Evolutionary conservation across 1,140 invertebrate species (phyloP).

Genomic region (Drosophila nigromelanica): DNA sequence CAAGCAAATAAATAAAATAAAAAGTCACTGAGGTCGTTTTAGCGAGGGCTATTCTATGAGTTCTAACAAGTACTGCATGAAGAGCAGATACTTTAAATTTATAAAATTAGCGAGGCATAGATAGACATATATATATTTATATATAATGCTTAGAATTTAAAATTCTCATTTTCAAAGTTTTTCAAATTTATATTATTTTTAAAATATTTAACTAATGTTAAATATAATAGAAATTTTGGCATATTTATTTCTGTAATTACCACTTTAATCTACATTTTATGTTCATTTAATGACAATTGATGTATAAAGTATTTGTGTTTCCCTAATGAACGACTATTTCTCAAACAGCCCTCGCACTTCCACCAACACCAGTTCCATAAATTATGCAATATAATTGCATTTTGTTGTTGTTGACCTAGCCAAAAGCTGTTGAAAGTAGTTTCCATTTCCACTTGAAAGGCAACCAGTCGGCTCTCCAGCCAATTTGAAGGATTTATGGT

Average conservation of each 20-base stretch:
- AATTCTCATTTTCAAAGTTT: no score
- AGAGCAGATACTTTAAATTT: no score
- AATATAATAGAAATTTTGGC: no score
- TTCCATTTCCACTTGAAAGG: constrained; percentile 66
- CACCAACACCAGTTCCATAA: constrained; percentile 12
- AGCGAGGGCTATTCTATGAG: background rate
- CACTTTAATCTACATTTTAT: no score
- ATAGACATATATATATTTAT: no score
- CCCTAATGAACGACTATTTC: background rate
- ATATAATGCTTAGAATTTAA: no score
- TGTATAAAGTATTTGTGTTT: background rate
- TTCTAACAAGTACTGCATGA: no score
- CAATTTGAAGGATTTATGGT: constrained; percentile 70
- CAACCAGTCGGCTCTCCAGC: constrained; percentile 5
- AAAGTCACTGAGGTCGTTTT: background rate
- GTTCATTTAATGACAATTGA: no score
- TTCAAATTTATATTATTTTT: no score
- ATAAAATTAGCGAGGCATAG: no score
- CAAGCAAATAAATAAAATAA: background rate
- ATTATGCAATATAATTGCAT: constrained; percentile 28
- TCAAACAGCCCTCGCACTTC: constrained; percentile 19
- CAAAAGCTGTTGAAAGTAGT: constrained; percentile 40
- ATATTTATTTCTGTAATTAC: no score
- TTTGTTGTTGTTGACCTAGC: constrained; percentile 45
- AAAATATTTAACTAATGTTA: no score